phyloP scores from a whole-genome alignment of 2,888 invertebrate genomes.

The Rotaria sp. region DNA sequence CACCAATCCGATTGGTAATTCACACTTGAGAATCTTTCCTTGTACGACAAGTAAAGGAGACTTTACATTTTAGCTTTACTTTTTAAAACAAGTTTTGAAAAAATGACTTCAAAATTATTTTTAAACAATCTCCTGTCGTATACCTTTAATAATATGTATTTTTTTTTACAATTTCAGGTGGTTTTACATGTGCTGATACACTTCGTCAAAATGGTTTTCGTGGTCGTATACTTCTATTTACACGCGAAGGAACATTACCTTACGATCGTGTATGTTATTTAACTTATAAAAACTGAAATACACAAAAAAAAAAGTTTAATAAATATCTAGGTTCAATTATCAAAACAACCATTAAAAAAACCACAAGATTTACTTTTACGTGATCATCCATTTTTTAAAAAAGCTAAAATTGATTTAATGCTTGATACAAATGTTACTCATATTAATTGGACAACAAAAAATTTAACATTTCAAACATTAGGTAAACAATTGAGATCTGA shows the following conservation, averaged over 20 bases:
- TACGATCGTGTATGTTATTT: constrained; percentile 70
- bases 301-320: not conserved
- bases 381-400: not conserved
- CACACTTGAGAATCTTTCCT: too few species aligned
- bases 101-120: too few species aligned
- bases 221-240: constrained; percentile 72
- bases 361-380: not conserved
- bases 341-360: not conserved
- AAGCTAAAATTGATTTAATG: constrained; percentile 24
- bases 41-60: too few species aligned
- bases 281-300: not conserved
- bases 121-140: too few species aligned
- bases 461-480: not conserved
- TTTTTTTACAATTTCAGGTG: constrained; percentile 60
- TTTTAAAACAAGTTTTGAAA: too few species aligned
- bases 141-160: too few species aligned
- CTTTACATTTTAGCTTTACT: too few species aligned
- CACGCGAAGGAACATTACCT: constrained; percentile 72
- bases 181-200: constrained; percentile 77
- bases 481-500: constrained; percentile 54
- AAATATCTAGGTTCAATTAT: not conserved
- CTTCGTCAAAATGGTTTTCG: constrained; percentile 78
- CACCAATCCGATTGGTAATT: too few species aligned
- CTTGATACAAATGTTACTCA: not conserved
- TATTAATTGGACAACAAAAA: not conserved